Base-by-base conservation (phyloP, 2,113 vertebrate genomes). In the Ciconia maguari region DNA sequence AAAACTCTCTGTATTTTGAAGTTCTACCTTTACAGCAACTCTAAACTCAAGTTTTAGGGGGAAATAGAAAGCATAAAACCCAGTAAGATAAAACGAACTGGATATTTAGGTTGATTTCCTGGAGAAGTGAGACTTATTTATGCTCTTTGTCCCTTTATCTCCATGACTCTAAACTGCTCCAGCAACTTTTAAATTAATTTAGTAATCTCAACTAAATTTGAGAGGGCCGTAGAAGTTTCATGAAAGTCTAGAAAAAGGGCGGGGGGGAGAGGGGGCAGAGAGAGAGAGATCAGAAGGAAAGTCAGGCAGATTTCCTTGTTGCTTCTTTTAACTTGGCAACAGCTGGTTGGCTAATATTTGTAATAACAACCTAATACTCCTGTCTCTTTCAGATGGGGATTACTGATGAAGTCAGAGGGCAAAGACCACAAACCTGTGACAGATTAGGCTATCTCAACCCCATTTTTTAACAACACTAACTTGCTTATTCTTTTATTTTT, bases 11-110 rank as follows among this genome's bases (percentile, higher is more conserved):
- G 20, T 78, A 81, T 87, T 91, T 89, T 20, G 46, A 41, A 90
- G 18, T 7, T 52, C 34, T 83, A 70, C 83, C 30, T 91, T 38
- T 52, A 79, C 8, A 93, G 36, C 22, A 82, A 30, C 20, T 85
- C 32, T 52, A 83, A 86, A 86, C 69, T 83, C 66, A 93, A 46
- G 41, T 49, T 89, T 52, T 79, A 79, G 26, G 46, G 90, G 54
- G 12, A 93, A 91, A 65, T 5, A 87, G 57, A 84, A 65, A 44
- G 51, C 12, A 89, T 52, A 83, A 83, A 70, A 25, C 4, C 26
- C 32, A 57, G 20, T 36, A 80, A 71, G 32, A 54, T 42, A 69
- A 91, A 76, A 57, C 48, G 75, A 85, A 72, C 16, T 71, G 24
- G 32, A 48, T 79, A 79, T 75, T 70, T 82, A 79, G 11, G 19